Base-by-base conservation (phyloP, 2,888 invertebrate genomes). In the Panzeria rudis region DNA sequence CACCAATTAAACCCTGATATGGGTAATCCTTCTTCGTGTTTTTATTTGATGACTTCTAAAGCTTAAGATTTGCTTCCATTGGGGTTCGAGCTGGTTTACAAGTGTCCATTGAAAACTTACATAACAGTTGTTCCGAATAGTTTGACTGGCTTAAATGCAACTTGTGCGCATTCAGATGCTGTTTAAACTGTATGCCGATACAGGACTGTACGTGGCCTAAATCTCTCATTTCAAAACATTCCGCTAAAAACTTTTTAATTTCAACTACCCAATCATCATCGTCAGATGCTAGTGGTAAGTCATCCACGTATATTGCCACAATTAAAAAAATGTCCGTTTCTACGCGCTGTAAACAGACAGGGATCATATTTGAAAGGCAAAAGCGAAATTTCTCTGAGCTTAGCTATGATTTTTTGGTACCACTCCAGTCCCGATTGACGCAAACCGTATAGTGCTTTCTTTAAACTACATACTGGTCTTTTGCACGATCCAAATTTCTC, bases 271-370 rank as follows among this genome's bases (percentile, higher is more conserved):
- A 81, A n/a, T 11, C 17, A 2, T 54, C 38, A 38, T 83, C 73
- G 62, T 86, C 73, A 25, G 86, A 83, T 17, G 86, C 86, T 52
- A 86, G 17, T 25, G 87, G 32, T 17, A 86, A 15, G 47, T 87
- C 87, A 44, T 87, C 86, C 7, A 87, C 87, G 52, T 87, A 86
- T 9, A 86, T 61, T 6, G 84, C 71, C 5, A 87, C 1, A n/a
- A 87, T 50, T 47, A 86, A 15, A 11, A 9, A 84, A 68, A n/a
- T 54, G 73, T 25, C 41, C 61, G 25, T n/a, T 76, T 44, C 23
- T 54, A 32, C 41, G 68, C 50, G 25, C 76, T 59, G 56, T 41
- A 38, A 86, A 86, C 20, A 86, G 29, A 52, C 86, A 86, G 3
- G 84, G 86, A 71, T 87, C 87, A 50, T 66, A 52, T 68, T 75